phyloP scores from a whole-genome alignment of 2,888 invertebrate genomes.

The Drosophila helvetica region DNA sequence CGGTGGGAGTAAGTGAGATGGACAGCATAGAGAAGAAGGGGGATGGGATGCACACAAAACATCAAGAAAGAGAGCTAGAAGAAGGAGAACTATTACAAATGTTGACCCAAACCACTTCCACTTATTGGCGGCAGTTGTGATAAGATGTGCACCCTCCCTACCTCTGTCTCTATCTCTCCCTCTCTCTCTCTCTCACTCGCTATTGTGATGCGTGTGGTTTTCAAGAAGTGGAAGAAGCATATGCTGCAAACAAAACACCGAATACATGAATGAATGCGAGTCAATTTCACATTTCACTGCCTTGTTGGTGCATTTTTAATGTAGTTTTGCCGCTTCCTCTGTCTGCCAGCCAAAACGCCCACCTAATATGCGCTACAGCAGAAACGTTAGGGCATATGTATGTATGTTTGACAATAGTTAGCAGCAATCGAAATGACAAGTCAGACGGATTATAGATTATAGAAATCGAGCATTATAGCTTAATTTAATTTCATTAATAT shows the following conservation, averaged over 20 bases:
- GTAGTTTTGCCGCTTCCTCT: slow-evolving; percentile 58
- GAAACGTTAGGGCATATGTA: neutral
- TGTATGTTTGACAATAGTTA: neutral
- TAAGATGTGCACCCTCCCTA: slow-evolving; percentile 49
- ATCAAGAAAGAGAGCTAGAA: slow-evolving; percentile 21
- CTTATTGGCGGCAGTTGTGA: slow-evolving; percentile 71
- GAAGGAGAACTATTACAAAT: slow-evolving; percentile 33
- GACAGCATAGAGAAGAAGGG: slow-evolving; percentile 2
- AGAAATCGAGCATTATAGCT: no score
- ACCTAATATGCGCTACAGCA: slow-evolving; percentile 52
- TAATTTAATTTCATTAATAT: no score
- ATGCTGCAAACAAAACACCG: slow-evolving; percentile 40
- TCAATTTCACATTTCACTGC: slow-evolving; percentile 68
- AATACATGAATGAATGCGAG: slow-evolving; percentile 33
- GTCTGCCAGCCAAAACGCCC: slow-evolving; percentile 58
- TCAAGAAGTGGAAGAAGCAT: slow-evolving; percentile 20
- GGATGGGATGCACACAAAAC: slow-evolving; percentile 25
- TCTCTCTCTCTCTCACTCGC: neutral
- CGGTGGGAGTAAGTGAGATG: slow-evolving; percentile 13
- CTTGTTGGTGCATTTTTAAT: slow-evolving; percentile 46
- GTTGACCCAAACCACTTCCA: slow-evolving; percentile 65
- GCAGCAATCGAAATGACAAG: neutral
- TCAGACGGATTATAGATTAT: no score
- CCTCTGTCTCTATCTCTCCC: no score
- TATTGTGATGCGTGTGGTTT: slow-evolving; percentile 50